A percentile compares a stretch with the other conserved stretches of the same genome.
phyloP scores from a whole-genome alignment of 2,113 vertebrate species.

The Eira barbara region DNA sequence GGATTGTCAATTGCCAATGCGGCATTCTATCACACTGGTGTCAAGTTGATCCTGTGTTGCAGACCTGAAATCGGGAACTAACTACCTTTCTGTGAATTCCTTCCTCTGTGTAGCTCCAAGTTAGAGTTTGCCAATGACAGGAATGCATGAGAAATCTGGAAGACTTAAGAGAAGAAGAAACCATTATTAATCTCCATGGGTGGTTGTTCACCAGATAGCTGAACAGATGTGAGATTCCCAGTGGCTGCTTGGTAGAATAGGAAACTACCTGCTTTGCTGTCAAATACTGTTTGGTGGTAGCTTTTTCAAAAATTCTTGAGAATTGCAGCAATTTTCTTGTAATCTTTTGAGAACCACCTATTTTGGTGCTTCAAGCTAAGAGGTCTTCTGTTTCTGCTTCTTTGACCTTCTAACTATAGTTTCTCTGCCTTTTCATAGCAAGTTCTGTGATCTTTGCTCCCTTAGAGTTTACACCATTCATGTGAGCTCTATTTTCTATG shows the following conservation, averaged over 20 bases:
- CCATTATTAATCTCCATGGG: not conserved
- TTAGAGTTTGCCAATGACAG: not conserved
- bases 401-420: not conserved
- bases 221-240: not conserved
- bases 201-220: not conserved
- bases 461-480: not conserved
- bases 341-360: not conserved
- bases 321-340: not conserved
- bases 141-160: not conserved
- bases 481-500: not conserved
- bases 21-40: not conserved
- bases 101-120: not conserved
- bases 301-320: not conserved
- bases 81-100: not conserved
- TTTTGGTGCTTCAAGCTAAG: not conserved
- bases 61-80: not conserved
- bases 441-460: not conserved
- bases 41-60: not conserved
- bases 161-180: not conserved
- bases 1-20: not conserved
- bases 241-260: not conserved
- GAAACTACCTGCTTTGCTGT: not conserved
- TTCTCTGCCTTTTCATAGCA: not conserved
- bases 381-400: not conserved
- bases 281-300: not conserved